A percentile compares a stretch with the other conserved stretches of the same genome.
Evolutionary conservation across 2,888 invertebrate species (phyloP).

Genomic region (Diarsia brunnea): DNA sequence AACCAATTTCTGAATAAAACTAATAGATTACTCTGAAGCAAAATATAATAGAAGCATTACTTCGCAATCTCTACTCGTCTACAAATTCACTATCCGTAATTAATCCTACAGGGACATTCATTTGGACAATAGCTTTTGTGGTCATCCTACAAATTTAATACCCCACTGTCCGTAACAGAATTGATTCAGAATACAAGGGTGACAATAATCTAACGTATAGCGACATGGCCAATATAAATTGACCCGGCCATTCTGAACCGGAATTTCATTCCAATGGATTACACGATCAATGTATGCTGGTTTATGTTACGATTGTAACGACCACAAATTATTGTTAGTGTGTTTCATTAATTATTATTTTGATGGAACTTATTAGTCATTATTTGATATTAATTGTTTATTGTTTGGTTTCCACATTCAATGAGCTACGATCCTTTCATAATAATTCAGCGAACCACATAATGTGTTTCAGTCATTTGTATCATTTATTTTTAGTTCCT

Average conservation of each 20-base stretch:
- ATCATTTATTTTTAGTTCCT: not conserved
- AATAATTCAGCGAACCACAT: not conserved
- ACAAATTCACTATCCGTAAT: constrained; percentile 37
- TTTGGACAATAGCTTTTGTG: constrained; percentile 49
- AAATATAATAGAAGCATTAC: not conserved
- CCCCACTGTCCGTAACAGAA: constrained; percentile 62
- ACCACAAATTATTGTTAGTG: constrained; percentile 48
- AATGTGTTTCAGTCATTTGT: not conserved
- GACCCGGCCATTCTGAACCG: constrained; percentile 55
- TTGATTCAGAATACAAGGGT: constrained; percentile 67
- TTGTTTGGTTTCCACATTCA: constrained; percentile 7
- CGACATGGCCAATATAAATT: constrained; percentile 64
- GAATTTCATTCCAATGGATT: constrained; percentile 45
- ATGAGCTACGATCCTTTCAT: not conserved
- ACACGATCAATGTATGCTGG: constrained; percentile 51
- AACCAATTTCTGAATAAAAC: not conserved
- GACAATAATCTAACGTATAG: constrained; percentile 65
- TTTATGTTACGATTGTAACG: constrained; percentile 47
- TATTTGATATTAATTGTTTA: constrained; percentile 15
- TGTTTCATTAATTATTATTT: constrained; percentile 25
- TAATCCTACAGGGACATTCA: constrained; percentile 40
- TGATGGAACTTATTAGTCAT: constrained; percentile 27
- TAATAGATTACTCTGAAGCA: not conserved
- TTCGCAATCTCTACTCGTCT: not conserved
- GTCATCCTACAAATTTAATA: constrained; percentile 65